phyloP scores from a whole-genome alignment of 2,888 invertebrate species.

The Scaeva pyrastri region DNA sequence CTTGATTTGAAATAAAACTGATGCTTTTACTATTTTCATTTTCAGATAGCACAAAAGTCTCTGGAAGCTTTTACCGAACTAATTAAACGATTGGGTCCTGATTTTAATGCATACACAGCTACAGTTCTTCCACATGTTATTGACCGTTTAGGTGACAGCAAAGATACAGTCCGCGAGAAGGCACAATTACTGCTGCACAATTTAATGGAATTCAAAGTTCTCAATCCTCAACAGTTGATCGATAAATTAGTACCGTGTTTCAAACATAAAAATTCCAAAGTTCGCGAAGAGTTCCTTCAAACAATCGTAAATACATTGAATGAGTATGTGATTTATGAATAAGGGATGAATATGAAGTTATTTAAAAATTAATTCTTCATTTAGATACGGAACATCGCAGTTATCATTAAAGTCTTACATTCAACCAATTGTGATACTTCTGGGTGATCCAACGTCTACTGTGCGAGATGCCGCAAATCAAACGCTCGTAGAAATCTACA shows the following conservation, averaged over 20 bases:
- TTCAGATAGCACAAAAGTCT: conserved; percentile 95
- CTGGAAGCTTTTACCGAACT: conserved; percentile 94
- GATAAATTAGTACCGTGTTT: conserved; percentile 89
- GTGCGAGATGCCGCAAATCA: conserved; percentile 95
- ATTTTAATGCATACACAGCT: conserved; percentile 94
- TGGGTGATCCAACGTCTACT: conserved; percentile 93
- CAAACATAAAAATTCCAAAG: conserved; percentile 95
- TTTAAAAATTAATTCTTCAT: conserved; percentile 77
- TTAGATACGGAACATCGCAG: conserved; percentile 93
- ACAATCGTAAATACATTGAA: conserved; percentile 93
- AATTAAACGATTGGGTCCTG: conserved; percentile 93
- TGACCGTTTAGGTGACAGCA: conserved; percentile 89
- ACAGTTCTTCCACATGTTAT: conserved; percentile 92
- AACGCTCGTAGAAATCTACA: conserved; percentile 94
- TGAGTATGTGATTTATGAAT: conserved; percentile 86
- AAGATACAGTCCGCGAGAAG: conserved; percentile 89
- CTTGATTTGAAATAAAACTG: too few relatives aligned
- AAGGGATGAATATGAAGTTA: not conserved
- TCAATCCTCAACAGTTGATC: conserved; percentile 88
- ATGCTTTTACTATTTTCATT: conserved; percentile 76
- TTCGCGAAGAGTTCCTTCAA: conserved; percentile 94
- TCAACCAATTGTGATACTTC: conserved; percentile 91
- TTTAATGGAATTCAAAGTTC: conserved; percentile 89
- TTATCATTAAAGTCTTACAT: conserved; percentile 92
- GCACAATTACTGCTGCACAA: conserved; percentile 89